Evolutionary conservation across 2,113 vertebrate genomes (phyloP), one percentile per base, ranked within the genome.

Genomic region (Orthonyx spaldingii): DNA sequence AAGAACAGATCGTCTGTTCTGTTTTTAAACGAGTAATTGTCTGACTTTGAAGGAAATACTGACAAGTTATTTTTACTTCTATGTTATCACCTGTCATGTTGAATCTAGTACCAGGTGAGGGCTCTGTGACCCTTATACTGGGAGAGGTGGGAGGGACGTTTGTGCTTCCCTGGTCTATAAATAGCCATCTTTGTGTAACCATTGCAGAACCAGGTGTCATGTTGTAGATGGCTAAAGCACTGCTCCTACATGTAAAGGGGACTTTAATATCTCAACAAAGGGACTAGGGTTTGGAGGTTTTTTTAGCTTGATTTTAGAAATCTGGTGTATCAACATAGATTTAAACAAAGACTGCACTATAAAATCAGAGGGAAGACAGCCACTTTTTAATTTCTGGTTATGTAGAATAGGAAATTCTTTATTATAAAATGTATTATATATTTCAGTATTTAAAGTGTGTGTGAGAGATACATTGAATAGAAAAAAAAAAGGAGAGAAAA

Each of bases 41-140:
- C 68, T 94, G 92, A 47, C 53, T 95, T 92, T 46, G 78, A 83
- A 80, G 68, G 37, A 57, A 95, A 90, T 84, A 91, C 61, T 87
- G 90, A 59, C 88, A 91, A 81, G 80, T 89, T 95, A 89, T 94
- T 95, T 96, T 90, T 95, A 47, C 27, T 55, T 85, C 44, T 64
- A 0, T 74, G 60, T 94, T 95, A 68, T 81, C 91, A 94, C 80
- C 88, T 96, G 94, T 96, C 92, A 84, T 63, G 53, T 89, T 86
- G 93, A 92, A 96, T 96, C 79, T 90, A 56, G 69, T 71, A 64
- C 69, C 76, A 90, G 96, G 92, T 96, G 85, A 97, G 83, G 85
- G 76, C 79, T 96, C 72, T 75, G 37, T 94, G 79, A 89, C 56
- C 53, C 81, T 81, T 78, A 18, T 10, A 26, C 30, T n/a, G 57